Evolutionary conservation across 2,888 invertebrate genomes (phyloP).

Genomic region (Agrenia bidenticulata): DNA sequence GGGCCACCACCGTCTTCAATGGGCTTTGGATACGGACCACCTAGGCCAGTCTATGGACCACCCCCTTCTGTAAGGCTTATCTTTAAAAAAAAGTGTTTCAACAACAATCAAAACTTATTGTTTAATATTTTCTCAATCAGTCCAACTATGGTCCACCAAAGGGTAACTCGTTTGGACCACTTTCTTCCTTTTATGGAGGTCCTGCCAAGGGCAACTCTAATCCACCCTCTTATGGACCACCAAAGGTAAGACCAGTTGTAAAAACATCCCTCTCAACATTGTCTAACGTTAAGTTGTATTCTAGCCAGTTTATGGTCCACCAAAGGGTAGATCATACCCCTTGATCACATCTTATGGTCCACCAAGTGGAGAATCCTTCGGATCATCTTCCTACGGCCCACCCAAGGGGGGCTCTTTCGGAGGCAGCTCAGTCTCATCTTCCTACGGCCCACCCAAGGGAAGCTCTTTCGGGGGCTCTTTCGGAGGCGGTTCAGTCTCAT

Average conservation of each 20-base stretch:
- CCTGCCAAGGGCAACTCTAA: not conserved
- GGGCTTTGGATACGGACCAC: slow-evolving; percentile 24
- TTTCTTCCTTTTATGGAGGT: slow-evolving; percentile 7
- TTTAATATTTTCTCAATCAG: too few relatives aligned
- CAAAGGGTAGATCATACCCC: slow-evolving; percentile 24
- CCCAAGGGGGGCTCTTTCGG: not conserved
- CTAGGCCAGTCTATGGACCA: slow-evolving; percentile 21
- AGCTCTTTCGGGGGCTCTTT: not conserved
- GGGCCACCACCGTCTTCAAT: not conserved
- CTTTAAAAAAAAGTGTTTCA: not conserved
- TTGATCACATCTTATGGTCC: slow-evolving; percentile 39
- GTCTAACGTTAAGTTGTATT: not conserved
- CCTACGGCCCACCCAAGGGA: not conserved
- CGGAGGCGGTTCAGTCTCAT: too few relatives aligned
- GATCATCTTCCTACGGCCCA: not conserved
- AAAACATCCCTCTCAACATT: not conserved
- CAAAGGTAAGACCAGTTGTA: slow-evolving; percentile 1
- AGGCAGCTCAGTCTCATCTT: not conserved
- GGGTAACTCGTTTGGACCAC: slow-evolving; percentile 9
- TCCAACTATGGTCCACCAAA: not conserved
- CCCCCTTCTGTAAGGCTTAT: too few relatives aligned
- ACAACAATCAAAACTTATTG: not conserved
- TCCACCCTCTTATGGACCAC: slow-evolving; percentile 11
- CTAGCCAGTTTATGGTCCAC: slow-evolving; percentile 6
- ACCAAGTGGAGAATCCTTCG: not conserved